Evolutionary conservation across 2,113 vertebrate species (phyloP).

Genomic region (Carassius gibelio): DNA sequence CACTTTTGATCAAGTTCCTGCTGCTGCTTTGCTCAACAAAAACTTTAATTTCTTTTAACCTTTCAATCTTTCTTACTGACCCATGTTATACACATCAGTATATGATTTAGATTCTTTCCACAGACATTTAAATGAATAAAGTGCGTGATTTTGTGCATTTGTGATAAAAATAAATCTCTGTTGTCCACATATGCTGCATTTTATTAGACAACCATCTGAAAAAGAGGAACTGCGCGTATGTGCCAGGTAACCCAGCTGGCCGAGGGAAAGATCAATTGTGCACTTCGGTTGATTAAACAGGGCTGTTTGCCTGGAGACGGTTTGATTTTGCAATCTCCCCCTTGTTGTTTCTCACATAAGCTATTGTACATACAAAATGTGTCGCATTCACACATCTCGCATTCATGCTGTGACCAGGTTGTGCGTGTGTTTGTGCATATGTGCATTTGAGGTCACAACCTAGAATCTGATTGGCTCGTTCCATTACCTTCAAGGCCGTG

Average conservation of each 20-base stretch:
- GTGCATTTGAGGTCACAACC: constrained; percentile 3
- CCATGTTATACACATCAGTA: neutral
- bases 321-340: constrained; percentile 15
- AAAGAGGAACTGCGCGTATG: neutral
- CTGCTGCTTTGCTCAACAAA: neutral
- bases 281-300: constrained; percentile 44
- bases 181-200: neutral
- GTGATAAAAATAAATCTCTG: neutral
- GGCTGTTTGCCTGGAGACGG: constrained; percentile 27
- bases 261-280: constrained; percentile 43
- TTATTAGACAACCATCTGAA: neutral
- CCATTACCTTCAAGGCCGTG: constrained; percentile 87
- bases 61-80: neutral
- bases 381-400: neutral
- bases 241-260: constrained; percentile 35
- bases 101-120: neutral
- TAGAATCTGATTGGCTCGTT: neutral
- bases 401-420: constrained; percentile 25
- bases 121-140: neutral
- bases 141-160: neutral
- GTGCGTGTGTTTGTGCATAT: neutral
- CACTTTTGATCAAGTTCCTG: neutral
- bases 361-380: neutral
- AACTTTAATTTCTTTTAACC: neutral
- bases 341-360: constrained; percentile 9